Evolutionary conservation across 2,888 invertebrate genomes (phyloP).

Genomic region (Phalera bucephala): DNA sequence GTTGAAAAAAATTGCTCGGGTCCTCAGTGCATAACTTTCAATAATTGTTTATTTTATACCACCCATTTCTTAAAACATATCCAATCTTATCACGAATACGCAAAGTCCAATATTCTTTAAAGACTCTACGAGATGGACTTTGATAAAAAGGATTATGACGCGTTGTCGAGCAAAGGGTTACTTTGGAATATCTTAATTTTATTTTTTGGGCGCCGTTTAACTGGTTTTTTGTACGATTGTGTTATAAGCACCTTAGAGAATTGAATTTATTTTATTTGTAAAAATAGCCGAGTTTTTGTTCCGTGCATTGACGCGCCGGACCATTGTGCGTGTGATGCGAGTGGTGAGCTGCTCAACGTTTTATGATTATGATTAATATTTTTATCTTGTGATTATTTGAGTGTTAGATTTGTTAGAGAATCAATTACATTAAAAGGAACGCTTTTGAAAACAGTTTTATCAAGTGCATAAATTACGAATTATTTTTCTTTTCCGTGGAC

Average conservation of each 20-base stretch:
- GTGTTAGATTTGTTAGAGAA: too few species aligned
- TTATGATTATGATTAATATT: background rate
- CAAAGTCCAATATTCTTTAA: conserved; percentile 22
- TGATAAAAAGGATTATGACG: conserved; percentile 54
- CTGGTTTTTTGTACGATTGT: conserved; percentile 39
- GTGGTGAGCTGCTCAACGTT: conserved; percentile 10
- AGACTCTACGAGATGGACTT: conserved; percentile 18
- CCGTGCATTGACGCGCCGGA: conserved; percentile 17
- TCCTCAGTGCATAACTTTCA: conserved; percentile 32
- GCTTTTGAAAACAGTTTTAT: too few species aligned
- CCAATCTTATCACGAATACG: conserved; percentile 6
- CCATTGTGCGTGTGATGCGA: conserved; percentile 27
- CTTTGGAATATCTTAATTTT: conserved; percentile 58
- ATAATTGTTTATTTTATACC: conserved; percentile 34
- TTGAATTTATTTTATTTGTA: conserved; percentile 30
- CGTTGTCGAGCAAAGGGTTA: conserved; percentile 41
- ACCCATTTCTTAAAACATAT: background rate
- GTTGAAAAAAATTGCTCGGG: conserved; percentile 34
- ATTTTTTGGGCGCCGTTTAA: conserved; percentile 46
- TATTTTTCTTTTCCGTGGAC: too few species aligned
- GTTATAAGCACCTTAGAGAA: conserved; percentile 33
- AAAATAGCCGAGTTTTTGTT: conserved; percentile 24
- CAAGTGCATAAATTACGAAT: too few species aligned
- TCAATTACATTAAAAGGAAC: too few species aligned
- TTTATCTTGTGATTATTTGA: too few species aligned